Conservation (phyloP, 2,113 vertebrate genomes). For the Syngnathoides biaculeatus region DNA sequence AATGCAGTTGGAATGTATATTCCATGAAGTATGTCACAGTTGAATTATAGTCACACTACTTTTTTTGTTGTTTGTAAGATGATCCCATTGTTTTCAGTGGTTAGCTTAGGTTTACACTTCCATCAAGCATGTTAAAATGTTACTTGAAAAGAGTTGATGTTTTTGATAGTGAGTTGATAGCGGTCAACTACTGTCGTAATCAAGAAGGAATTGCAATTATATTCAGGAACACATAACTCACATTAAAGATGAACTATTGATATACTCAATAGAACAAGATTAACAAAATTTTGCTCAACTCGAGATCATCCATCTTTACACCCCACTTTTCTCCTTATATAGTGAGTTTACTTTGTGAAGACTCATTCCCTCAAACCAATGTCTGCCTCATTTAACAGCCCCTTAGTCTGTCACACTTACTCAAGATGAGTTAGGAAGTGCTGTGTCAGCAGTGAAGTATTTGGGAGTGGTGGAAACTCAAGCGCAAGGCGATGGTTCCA, state of each 20-base stretch:
- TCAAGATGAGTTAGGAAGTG: constrained; percentile 28
- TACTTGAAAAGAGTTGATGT: no score
- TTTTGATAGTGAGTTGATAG: no score
- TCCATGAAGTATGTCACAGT: no score
- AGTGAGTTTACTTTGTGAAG: constrained; percentile 27
- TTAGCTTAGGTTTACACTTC: no score
- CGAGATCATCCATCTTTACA: neutral
- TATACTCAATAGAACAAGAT: neutral
- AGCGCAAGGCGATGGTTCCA: constrained; percentile 1
- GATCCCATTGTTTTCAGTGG: no score
- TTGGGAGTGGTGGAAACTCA: constrained; percentile 11
- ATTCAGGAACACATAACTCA: neutral
- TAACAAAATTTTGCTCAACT: neutral
- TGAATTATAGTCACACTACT: no score
- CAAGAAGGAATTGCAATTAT: neutral
- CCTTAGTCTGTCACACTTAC: constrained; percentile 35
- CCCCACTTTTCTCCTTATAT: constrained; percentile 21
- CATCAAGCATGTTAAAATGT: no score
- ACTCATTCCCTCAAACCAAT: constrained; percentile 15
- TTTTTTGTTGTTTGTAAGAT: no score
- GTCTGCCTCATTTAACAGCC: constrained; percentile 16
- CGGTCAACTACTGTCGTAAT: no score
- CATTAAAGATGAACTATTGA: neutral
- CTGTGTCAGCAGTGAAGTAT: constrained; percentile 28
- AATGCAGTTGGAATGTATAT: neutral